Evolutionary conservation across 2,888 invertebrate genomes (phyloP).

Genomic region (Achlya flavicornis): DNA sequence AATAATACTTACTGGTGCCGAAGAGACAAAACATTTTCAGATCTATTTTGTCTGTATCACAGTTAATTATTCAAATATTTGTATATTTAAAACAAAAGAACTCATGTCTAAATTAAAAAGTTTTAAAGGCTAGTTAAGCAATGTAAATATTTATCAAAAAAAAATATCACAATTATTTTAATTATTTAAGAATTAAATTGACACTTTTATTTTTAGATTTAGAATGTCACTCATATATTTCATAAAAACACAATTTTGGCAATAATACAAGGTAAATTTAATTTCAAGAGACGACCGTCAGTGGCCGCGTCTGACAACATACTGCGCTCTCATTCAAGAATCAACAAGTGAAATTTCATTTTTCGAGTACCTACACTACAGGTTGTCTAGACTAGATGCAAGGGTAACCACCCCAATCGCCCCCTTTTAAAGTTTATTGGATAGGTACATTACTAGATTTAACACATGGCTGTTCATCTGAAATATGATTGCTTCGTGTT

Average conservation of each 20-base stretch:
- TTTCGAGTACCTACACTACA: constrained; percentile 27
- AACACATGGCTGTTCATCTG: not conserved
- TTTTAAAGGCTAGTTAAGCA: not conserved
- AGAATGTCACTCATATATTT: not conserved
- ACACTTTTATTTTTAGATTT: not conserved
- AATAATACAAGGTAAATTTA: not conserved
- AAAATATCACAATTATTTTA: not conserved
- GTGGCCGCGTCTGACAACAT: not conserved
- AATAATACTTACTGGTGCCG: constrained; percentile 58
- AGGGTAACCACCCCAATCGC: constrained; percentile 11
- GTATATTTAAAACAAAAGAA: constrained; percentile 19
- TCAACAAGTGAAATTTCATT: constrained; percentile 9
- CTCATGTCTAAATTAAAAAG: not conserved
- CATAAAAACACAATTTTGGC: not conserved
- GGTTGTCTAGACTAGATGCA: constrained; percentile 35
- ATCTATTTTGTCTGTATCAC: constrained; percentile 18
- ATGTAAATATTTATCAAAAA: not conserved
- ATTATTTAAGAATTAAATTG: not conserved
- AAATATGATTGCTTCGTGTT: not conserved
- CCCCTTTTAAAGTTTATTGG: constrained; percentile 10
- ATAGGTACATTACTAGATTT: constrained; percentile 23
- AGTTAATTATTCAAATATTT: constrained; percentile 15
- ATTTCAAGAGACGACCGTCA: not conserved
- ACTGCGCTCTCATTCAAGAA: constrained; percentile 4
- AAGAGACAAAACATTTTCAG: constrained; percentile 61